phyloP scores from a whole-genome alignment of 30 jellyfish, hydroid and myxozoan genomes.

The Turritopsis rubra region DNA sequence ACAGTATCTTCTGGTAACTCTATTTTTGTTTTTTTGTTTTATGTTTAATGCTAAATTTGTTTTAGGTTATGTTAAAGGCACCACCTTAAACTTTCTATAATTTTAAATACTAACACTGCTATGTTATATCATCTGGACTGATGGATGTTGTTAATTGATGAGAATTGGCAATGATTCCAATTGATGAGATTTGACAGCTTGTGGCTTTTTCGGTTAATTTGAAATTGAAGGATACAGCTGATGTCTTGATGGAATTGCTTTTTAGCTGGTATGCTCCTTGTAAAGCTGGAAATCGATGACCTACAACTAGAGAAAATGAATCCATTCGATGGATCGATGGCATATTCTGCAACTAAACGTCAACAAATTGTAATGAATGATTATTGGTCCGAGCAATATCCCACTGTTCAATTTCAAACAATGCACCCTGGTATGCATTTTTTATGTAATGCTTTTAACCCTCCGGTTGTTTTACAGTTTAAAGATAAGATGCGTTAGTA shows the following conservation, averaged over 20 bases:
- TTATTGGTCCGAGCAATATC: constrained; percentile 49
- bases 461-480: too few relatives aligned
- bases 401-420: constrained; percentile 54
- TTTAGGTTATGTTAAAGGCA: too few relatives aligned
- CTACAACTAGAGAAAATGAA: constrained; percentile 47
- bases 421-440: constrained; percentile 81
- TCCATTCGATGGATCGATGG: constrained; percentile 75
- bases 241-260: not conserved
- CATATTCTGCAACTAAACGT: constrained; percentile 71
- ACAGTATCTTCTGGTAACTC: constrained; percentile 65
- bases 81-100: too few relatives aligned
- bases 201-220: too few relatives aligned
- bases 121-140: too few relatives aligned
- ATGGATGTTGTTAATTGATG: too few relatives aligned
- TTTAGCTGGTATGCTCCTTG: constrained; percentile 70
- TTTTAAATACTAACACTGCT: too few relatives aligned
- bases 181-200: too few relatives aligned
- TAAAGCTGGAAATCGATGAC: constrained; percentile 47
- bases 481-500: too few relatives aligned
- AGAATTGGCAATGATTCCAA: too few relatives aligned
- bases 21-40: not conserved
- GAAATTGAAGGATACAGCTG: too few relatives aligned
- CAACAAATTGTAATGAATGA: constrained; percentile 82
- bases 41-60: not conserved
- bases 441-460: too few relatives aligned